phyloP scores from a whole-genome alignment of 2,797 vertebrate species.

The Anomalospiza imberbis region DNA sequence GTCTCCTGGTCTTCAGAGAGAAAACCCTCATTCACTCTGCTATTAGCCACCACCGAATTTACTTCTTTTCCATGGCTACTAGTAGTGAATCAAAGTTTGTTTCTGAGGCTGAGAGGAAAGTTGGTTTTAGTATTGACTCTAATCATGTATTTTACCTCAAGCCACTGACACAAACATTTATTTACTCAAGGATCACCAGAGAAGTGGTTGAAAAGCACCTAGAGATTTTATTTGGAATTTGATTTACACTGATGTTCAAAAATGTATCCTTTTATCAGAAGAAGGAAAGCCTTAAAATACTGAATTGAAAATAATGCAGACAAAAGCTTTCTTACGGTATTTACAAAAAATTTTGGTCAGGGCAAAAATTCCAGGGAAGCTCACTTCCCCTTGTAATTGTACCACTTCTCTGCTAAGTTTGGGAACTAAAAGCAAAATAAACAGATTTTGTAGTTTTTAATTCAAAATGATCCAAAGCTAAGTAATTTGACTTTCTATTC shows the following conservation, averaged over 20 bases:
- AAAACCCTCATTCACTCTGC: background rate
- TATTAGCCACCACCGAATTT: background rate
- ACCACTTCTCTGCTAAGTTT: background rate
- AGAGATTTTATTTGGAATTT: background rate
- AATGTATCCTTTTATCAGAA: background rate
- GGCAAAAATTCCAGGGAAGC: background rate
- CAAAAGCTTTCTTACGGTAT: background rate
- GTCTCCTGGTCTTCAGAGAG: background rate
- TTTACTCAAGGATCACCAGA: slow-evolving; percentile 7
- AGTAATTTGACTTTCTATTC: background rate
- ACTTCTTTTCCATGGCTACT: background rate
- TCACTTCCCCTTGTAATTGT: background rate
- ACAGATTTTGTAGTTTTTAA: background rate
- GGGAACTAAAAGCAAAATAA: background rate
- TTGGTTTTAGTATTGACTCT: slow-evolving; percentile 7
- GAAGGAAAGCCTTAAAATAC: background rate
- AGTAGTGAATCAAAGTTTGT: background rate
- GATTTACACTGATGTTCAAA: background rate
- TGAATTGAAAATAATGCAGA: background rate
- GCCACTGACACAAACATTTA: background rate
- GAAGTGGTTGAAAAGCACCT: slow-evolving; percentile 3
- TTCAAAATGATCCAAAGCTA: background rate
- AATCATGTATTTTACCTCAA: background rate
- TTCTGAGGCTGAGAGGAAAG: slow-evolving; percentile 15
- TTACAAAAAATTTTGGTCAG: background rate